Percentiles rank a stretch among this genome's conserved stretches.
phyloP scores from a whole-genome alignment of 2,888 invertebrate genomes.

The Troides helena region DNA sequence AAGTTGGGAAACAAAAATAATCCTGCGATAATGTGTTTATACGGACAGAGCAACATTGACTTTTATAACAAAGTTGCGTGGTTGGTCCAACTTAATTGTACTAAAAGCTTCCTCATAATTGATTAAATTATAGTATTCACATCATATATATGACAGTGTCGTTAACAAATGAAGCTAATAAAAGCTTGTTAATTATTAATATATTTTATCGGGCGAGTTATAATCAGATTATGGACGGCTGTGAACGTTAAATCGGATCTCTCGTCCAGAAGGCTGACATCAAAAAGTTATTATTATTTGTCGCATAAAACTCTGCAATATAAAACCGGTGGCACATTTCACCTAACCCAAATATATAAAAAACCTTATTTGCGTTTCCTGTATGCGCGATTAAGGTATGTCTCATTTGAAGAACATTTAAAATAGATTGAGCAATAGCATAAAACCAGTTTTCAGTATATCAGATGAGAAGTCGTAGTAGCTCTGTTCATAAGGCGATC shows the following conservation, averaged over 20 bases:
- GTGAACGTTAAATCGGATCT: conserved; percentile 43
- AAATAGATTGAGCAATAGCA: neutral
- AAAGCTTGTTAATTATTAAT: conserved; percentile 2
- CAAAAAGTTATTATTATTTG: conserved; percentile 66
- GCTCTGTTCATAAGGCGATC: neutral
- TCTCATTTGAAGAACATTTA: neutral
- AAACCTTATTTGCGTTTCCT: neutral
- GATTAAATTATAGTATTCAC: neutral
- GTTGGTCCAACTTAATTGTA: neutral
- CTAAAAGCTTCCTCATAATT: neutral
- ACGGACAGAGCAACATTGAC: too few species aligned
- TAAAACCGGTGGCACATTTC: conserved; percentile 53
- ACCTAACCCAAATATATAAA: conserved; percentile 36
- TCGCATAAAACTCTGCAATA: conserved; percentile 56
- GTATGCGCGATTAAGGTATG: neutral
- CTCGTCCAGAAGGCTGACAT: conserved; percentile 41
- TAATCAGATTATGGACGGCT: conserved; percentile 5
- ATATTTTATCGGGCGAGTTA: conserved; percentile 4
- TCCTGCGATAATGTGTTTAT: too few species aligned
- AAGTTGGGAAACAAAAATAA: too few species aligned
- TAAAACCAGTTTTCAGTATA: neutral
- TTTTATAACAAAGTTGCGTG: neutral
- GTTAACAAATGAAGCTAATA: conserved; percentile 1
- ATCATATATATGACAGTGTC: neutral
- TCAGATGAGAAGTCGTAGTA: neutral